Conservation (phyloP, 1,140 invertebrate species). For the Lanistes nyassanus region DNA sequence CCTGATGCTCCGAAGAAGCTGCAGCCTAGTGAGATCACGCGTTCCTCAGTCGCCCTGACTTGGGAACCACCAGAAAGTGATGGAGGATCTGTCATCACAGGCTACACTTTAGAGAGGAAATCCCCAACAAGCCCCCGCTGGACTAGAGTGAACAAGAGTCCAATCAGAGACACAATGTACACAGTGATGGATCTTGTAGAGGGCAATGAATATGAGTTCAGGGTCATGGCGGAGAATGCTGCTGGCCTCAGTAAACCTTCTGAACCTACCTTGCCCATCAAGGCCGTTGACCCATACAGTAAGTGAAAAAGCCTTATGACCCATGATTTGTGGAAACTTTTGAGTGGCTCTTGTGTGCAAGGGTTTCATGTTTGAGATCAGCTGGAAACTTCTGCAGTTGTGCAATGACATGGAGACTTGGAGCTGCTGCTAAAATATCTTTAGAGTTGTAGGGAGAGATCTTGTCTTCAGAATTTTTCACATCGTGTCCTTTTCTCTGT, state of each 20-base stretch:
- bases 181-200: slow-evolving; percentile 92
- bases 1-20: slow-evolving; percentile 68
- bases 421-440: too few species aligned
- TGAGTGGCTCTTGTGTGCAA: too few species aligned
- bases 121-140: slow-evolving; percentile 77
- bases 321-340: too few species aligned
- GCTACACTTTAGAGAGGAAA: slow-evolving; percentile 90
- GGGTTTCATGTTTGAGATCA: too few species aligned
- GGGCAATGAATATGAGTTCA: slow-evolving; percentile 96
- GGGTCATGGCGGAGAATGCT: slow-evolving; percentile 94
- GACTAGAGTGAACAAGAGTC: slow-evolving; percentile 72
- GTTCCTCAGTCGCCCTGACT: slow-evolving; percentile 88
- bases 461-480: too few species aligned
- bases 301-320: slow-evolving; percentile 54
- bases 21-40: slow-evolving; percentile 89
- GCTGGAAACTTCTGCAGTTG: too few species aligned
- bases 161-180: slow-evolving; percentile 71
- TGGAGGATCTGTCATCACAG: slow-evolving; percentile 93
- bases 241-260: slow-evolving; percentile 93
- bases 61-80: slow-evolving; percentile 99
- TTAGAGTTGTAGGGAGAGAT: too few species aligned
- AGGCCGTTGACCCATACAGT: slow-evolving; percentile 93
- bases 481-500: slow-evolving; percentile 57
- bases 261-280: slow-evolving; percentile 85
- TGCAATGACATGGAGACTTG: too few species aligned